Percentiles rank a stretch among this genome's conserved stretches.
These are phyloP conservation scores for Cryptus armator DNA, from an alignment of 2,888 invertebrate species.

Conservation along the genomic window DNA sequence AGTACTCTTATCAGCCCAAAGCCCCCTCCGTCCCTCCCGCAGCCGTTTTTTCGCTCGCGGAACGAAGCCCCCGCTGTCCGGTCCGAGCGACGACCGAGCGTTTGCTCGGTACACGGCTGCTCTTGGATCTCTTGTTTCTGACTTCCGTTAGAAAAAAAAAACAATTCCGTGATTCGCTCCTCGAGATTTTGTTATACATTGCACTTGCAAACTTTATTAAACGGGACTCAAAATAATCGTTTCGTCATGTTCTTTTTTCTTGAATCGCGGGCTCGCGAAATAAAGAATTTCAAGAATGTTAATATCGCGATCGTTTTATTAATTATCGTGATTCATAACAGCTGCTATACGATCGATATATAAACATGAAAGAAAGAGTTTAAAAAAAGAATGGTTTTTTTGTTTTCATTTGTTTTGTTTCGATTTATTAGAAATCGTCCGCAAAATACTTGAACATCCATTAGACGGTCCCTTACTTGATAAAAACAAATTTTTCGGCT, in stretches of 20 bases:
- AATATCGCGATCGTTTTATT: too few relatives aligned
- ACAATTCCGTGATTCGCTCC: too few relatives aligned
- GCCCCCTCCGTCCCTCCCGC: slow-evolving; percentile 33
- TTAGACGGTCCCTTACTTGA: not conserved
- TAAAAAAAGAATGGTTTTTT: too few relatives aligned
- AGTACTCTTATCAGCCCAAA: slow-evolving; percentile 61
- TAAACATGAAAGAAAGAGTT: too few relatives aligned
- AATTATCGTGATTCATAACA: too few relatives aligned
- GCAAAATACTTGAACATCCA: not conserved
- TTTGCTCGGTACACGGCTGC: not conserved
- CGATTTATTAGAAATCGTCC: too few relatives aligned
- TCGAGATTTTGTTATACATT: not conserved
- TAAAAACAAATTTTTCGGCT: slow-evolving; percentile 1
- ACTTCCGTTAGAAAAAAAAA: not conserved
- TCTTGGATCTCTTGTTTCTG: slow-evolving; percentile 1
- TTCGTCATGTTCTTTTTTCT: too few relatives aligned
- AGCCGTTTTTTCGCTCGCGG: slow-evolving; percentile 28
- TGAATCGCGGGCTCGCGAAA: too few relatives aligned
- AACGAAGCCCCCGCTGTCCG: slow-evolving; percentile 38
- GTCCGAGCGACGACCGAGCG: slow-evolving; percentile 5
- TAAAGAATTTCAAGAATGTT: too few relatives aligned
- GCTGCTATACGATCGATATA: too few relatives aligned
- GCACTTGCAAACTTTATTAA: not conserved
- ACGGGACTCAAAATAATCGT: too few relatives aligned
- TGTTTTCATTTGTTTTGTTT: too few relatives aligned